Evolutionary conservation across 2,797 vertebrate genomes (phyloP).

Genomic region (Manis javanica): DNA sequence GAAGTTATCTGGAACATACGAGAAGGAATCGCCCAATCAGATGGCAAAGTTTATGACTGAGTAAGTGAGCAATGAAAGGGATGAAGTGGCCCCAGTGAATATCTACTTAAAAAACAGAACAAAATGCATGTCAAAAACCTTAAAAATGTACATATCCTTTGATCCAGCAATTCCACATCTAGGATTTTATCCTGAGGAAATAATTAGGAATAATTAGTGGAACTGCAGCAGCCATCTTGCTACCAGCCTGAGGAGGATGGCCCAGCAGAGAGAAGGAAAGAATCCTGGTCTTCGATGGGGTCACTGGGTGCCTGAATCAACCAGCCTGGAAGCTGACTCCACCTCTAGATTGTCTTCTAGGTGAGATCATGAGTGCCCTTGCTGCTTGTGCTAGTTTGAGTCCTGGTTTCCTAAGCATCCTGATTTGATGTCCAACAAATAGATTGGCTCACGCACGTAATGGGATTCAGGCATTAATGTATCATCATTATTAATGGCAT

Average conservation of each 20-base stretch:
- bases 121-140: not conserved
- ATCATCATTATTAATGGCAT: too few relatives aligned
- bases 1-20: slow-evolving; percentile 73
- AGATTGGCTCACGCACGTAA: not conserved
- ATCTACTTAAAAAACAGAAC: not conserved
- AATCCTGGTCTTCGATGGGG: not conserved
- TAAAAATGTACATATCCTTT: not conserved
- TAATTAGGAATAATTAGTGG: not conserved
- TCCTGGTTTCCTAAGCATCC: not conserved
- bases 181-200: slow-evolving; percentile 35
- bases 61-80: not conserved
- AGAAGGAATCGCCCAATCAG: not conserved
- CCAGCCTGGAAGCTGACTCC: not conserved
- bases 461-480: not conserved
- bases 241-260: not conserved
- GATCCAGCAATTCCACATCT: slow-evolving; percentile 41
- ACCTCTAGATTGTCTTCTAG: not conserved
- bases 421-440: not conserved
- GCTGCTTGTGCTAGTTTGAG: not conserved
- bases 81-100: not conserved
- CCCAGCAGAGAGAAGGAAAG: not conserved
- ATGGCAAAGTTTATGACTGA: not conserved
- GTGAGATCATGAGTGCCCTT: not conserved
- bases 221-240: not conserved
- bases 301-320: not conserved